Evolutionary conservation across 1,140 invertebrate genomes (phyloP), one percentile per base, ranked within the genome.

Genomic region (Hyles euphorbiae): DNA sequence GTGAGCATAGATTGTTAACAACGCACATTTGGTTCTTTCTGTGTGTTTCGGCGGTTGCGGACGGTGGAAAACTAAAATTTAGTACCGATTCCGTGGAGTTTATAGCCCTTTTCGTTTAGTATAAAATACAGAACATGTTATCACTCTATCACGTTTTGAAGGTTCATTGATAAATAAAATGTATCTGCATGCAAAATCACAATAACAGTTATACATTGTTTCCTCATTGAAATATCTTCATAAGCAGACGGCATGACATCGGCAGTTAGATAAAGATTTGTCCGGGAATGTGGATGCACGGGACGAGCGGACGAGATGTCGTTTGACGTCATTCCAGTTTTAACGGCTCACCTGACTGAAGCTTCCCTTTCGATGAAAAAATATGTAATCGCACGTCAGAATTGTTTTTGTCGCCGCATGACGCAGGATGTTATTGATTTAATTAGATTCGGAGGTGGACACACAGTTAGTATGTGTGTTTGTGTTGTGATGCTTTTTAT

Each of bases 251-350:
- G 36, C 53, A 58, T 54, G 55, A 53, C 53, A 54, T 60, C 53
- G 58, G 55, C 53, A 48, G 49, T 62, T 55, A 65, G 63, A 63
- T 68, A 66, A 66, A 58, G 57, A 64, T 70, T 70, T 70, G 59
- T 68, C 68, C 63, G 62, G 63, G 71, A 68, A 70, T 70, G 63
- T 66, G 62, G 65, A 58, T 48, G 61, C 61, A 53, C 52, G 55
- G 59, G 61, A 60, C 59, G 33, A 40, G 36, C 36, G 10, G 11
- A 12, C 54, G 59, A 45, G 53, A 34, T 51, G 49, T 50, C 53
- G 45, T 36, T 55, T 58, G 59, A 67, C 60, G 53, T 64, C 56
- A 56, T 61, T 48, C 54, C 58, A 64, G 53, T 54, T 53, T 64
- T 64, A 62, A 58, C 53, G 52, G 52, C 52, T 55, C 56, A 63